A percentile compares a stretch with the other conserved stretches of the same genome.
Conservation (phyloP, 2,888 invertebrate genomes). For the Argyra leucocephala region DNA sequence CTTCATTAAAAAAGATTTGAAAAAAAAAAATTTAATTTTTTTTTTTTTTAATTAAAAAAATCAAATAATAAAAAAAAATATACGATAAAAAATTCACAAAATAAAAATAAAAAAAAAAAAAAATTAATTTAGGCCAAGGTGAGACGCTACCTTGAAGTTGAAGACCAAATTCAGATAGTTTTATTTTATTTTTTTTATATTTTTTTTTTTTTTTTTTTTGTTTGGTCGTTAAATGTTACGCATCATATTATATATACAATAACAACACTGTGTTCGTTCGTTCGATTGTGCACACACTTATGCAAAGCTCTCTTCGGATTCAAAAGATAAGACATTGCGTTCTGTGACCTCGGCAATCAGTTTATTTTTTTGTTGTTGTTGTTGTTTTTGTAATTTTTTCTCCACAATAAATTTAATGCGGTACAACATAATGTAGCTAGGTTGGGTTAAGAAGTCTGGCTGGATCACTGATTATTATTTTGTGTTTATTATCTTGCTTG, state of each 20-base stretch:
- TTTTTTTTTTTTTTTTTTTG: slow-evolving; percentile 8
- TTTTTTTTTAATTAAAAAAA: too few species aligned
- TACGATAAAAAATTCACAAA: slow-evolving; percentile 4
- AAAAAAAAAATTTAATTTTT: too few species aligned
- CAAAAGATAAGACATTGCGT: not conserved
- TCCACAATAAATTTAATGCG: not conserved
- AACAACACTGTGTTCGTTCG: not conserved
- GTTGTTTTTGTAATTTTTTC: not conserved
- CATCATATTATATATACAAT: too few species aligned
- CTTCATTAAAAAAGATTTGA: not conserved
- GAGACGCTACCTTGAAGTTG: slow-evolving; percentile 10
- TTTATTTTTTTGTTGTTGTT: not conserved
- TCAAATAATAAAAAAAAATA: not conserved
- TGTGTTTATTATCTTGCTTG: not conserved
- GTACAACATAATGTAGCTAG: not conserved
- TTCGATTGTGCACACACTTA: not conserved
- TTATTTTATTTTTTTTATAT: not conserved
- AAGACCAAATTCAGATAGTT: slow-evolving; percentile 7
- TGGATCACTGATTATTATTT: too few species aligned
- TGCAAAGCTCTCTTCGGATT: slow-evolving; percentile 1
- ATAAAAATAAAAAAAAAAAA: slow-evolving; percentile 1
- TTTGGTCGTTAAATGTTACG: not conserved
- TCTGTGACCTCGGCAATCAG: not conserved
- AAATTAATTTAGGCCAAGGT: slow-evolving; percentile 9
- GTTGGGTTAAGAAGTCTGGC: slow-evolving; percentile 5